Evolutionary conservation across 2,888 invertebrate species (phyloP).

Genomic region (Hirtodrosophila alboralis): DNA sequence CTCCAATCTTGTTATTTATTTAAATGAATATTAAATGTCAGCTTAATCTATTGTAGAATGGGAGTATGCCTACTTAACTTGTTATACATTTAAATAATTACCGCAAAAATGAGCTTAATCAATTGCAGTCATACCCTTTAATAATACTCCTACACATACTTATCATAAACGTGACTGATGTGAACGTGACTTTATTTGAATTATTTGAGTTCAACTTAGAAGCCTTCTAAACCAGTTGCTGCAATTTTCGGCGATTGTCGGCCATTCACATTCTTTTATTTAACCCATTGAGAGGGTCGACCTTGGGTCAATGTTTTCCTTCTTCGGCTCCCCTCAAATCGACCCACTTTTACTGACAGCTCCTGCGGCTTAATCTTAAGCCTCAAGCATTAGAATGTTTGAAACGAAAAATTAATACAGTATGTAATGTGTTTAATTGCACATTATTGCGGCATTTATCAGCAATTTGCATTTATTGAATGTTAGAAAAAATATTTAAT

Average conservation of each 20-base stretch:
- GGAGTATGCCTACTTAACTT: too few species aligned
- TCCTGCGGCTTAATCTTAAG: slow-evolving; percentile 47
- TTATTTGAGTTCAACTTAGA: slow-evolving; percentile 32
- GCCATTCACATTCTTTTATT: slow-evolving; percentile 58
- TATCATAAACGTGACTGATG: slow-evolving; percentile 23
- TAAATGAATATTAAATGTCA: too few species aligned
- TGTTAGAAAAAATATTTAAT: too few species aligned
- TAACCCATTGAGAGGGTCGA: slow-evolving; percentile 32
- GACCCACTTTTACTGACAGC: slow-evolving; percentile 69
- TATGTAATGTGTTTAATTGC: too few species aligned
- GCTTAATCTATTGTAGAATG: too few species aligned
- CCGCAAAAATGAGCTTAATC: background rate
- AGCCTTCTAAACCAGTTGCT: slow-evolving; percentile 55
- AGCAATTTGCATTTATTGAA: too few species aligned
- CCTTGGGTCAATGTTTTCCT: slow-evolving; percentile 56
- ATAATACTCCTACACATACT: slow-evolving; percentile 28
- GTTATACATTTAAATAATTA: background rate
- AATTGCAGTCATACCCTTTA: slow-evolving; percentile 17
- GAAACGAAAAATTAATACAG: too few species aligned
- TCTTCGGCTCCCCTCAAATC: slow-evolving; percentile 47
- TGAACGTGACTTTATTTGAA: slow-evolving; percentile 53
- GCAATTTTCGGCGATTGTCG: slow-evolving; percentile 36
- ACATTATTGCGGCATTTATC: too few species aligned
- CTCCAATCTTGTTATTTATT: too few species aligned
- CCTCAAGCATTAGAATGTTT: slow-evolving; percentile 33